These are phyloP conservation scores for Homarus americanus DNA, from an alignment of 1,140 invertebrate genomes.

Conservation along the genomic window DNA sequence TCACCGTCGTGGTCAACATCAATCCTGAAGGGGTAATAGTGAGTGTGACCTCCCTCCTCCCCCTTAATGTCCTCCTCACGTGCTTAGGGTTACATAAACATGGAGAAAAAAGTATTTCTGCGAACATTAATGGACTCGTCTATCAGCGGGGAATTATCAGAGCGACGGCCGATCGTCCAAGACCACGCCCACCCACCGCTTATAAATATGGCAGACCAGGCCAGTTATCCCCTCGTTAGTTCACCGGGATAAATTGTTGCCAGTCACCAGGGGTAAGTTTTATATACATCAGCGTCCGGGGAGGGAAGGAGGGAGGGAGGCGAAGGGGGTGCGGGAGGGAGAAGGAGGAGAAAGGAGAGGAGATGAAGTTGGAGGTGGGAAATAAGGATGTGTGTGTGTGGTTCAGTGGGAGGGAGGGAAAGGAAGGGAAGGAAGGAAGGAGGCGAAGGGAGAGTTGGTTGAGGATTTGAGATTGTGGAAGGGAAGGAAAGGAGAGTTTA, in stretches of 20 bases:
- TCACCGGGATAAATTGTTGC: neutral
- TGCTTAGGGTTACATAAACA: no score
- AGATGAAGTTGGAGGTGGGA: neutral
- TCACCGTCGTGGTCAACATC: no score
- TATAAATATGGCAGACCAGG: neutral
- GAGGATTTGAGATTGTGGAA: no score
- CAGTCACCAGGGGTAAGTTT: constrained; percentile 31
- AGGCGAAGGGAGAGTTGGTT: neutral
- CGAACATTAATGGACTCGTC: no score
- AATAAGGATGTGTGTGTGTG: no score
- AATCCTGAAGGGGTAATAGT: no score
- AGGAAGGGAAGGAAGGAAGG: neutral
- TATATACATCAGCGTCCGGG: neutral
- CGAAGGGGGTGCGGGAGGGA: neutral
- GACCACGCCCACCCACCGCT: neutral
- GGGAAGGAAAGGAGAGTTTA: neutral
- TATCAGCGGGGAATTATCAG: no score
- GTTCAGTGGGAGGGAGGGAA: neutral
- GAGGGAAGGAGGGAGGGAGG: neutral
- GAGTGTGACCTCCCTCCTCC: no score
- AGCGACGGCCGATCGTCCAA: no score
- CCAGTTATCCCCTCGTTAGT: constrained; percentile 25
- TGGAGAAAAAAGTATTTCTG: no score
- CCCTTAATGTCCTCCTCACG: no score
- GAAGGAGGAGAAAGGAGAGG: neutral